Evolutionary conservation across 2,888 invertebrate species (phyloP), one percentile per base, ranked within the genome.

Genomic region (Teleiodes luculella): DNA sequence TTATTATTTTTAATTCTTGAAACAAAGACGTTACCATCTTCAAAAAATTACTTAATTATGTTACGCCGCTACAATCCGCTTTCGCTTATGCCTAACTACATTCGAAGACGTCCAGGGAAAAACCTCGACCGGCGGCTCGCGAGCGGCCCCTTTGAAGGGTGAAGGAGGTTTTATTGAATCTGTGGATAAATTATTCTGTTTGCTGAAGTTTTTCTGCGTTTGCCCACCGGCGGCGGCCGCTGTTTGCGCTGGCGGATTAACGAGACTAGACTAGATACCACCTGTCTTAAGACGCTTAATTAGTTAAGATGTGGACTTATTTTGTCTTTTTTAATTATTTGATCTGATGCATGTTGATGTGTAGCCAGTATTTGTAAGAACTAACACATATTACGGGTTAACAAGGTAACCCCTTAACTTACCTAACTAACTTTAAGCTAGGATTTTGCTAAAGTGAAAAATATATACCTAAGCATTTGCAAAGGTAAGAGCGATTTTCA

Each of bases 131-230:
- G 63, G 67, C 61, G 62, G 24, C 70, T 62, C 65, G 70, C 68
- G 70, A 72, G 67, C 70, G 77, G 75, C 68, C 74, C 69, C 74
- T 79, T 76, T 76, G 80, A 80, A 78, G 78, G 76, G 76, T 66
- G 70, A 69, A 70, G 67, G 69, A 74, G 76, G 70, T 72, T 74
- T 74, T 73, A 76, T 74, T 74, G 75, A 75, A 76, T 71, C 75
- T 71, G 72, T 76, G 78, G 76, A 80, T 81, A 82, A 86, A 83
- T 83, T 83, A 86, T 86, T 84, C 82, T 78, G 84, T 84, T 84
- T 86, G 85, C 83, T 75, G 74, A 76, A 80, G 69, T 78, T 77
- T 75, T 76, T 76, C 74, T 76, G 72, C 70, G 74, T 78, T 77
- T 68, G 65, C 73, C 59, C 64, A 46, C 24, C 63, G 62, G 59